Evolutionary conservation across 2,797 vertebrate species (phyloP).

Genomic region (Brotogeris chrysoptera): DNA sequence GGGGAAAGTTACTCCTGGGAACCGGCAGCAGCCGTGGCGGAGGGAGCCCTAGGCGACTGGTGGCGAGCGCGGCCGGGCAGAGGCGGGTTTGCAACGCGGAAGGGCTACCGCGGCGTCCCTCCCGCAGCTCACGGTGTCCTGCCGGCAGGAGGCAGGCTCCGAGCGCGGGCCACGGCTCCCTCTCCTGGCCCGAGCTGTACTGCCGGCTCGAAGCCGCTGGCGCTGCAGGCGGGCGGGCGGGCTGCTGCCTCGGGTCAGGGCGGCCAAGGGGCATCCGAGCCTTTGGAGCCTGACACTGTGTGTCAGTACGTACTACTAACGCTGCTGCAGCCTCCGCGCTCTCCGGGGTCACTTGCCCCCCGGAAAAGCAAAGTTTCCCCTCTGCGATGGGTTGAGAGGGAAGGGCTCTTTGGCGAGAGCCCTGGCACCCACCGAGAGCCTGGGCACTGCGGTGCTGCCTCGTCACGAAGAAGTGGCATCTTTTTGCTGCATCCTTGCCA

Average conservation of each 20-base stretch:
- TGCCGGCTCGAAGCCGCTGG: background rate
- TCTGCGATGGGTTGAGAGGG: background rate
- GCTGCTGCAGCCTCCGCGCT: background rate
- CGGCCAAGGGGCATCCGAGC: background rate
- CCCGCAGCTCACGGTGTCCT: background rate
- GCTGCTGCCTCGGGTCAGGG: background rate
- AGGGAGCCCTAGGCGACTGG: background rate
- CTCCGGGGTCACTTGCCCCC: background rate
- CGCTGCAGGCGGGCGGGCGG: background rate
- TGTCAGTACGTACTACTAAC: rapidly evolving
- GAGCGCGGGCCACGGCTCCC: conserved; percentile 33
- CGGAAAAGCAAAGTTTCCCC: background rate
- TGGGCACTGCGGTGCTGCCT: rapidly evolving
- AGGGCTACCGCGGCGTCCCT: background rate
- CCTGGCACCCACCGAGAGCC: background rate
- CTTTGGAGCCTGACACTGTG: background rate
- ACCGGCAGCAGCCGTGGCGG: background rate
- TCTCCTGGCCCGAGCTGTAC: conserved; percentile 16
- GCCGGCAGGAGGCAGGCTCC: background rate
- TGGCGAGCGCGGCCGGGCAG: background rate
- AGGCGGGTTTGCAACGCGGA: rapidly evolving
- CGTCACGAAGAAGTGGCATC: background rate
- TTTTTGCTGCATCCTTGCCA: rapidly evolving
- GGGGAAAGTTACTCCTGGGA: background rate
- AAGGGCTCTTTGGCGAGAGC: rapidly evolving